Base-by-base conservation (phyloP, 2,113 vertebrate genomes). In the Nyctibius bracteatus region DNA sequence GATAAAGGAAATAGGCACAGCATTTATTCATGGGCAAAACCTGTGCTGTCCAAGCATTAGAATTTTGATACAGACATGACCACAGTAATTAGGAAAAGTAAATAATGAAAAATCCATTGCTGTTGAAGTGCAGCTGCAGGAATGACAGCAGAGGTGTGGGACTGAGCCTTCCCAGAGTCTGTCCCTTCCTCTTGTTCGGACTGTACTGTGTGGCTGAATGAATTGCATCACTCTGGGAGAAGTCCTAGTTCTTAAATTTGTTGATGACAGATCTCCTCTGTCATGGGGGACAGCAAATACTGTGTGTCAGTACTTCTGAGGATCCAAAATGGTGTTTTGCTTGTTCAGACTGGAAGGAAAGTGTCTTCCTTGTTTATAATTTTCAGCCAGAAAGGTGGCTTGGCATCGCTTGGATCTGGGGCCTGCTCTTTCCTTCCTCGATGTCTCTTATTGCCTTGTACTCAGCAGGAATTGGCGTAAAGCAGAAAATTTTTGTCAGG, bases 401-500 rank as follows among this genome's bases (percentile, higher is more conserved):
- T 15, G 62, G 31, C 22, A 5, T 54, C 61, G 3, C 65, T 57
- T 72, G 21, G 20, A 9, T 22, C 62, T 79, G 84, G 68, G 55
- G 35, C 6, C 35, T 65, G 57, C 81, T 23, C 37, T 79, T 59
- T 49, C 49, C 46, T 70, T 82, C 73, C 66, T 57, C 15, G n/a
- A 5, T 54, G n/a, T 35, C 41, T 46, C 1, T 81, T 43, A 3
- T 1, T 78, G 39, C 79, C 30, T 80, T 46, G 20, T 43, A 28
- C 68, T 39, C 44, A 35, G 43, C 54, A n/a, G 51, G 25, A 71
- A 39, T 5, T 59, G 62, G 39, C 28, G 47, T 94, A 74, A 72
- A 82, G 79, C 91, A 82, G 82, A 62, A 31, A 43, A 82, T 96
- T 80, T 94, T 88, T 92, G 33, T 51, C 95, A 99, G 99, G 98